A percentile compares a stretch with the other conserved stretches of the same genome.
Evolutionary conservation across 2,797 vertebrate species (phyloP).

Genomic region (Falco peregrinus): DNA sequence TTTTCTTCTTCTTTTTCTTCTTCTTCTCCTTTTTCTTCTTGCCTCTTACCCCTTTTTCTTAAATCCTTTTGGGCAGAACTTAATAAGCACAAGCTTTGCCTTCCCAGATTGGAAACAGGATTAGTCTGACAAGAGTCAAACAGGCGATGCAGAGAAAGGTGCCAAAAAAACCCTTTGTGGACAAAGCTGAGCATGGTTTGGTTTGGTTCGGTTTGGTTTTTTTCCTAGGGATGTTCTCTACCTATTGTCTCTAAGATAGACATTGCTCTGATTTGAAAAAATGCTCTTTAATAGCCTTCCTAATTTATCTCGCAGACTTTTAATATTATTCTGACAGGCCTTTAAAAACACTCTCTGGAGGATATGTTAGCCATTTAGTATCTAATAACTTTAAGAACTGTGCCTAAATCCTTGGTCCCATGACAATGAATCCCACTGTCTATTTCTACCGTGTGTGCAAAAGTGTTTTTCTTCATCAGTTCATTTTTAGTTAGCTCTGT

Average conservation of each 20-base stretch:
- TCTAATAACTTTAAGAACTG: not conserved
- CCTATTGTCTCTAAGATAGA: not conserved
- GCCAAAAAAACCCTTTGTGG: rapidly evolving
- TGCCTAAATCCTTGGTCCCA: not conserved
- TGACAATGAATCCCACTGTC: not conserved
- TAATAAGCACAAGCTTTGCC: not conserved
- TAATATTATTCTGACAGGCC: not conserved
- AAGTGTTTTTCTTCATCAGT: not conserved
- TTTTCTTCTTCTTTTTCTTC: not conserved
- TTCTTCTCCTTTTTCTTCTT: not conserved
- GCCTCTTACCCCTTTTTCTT: not conserved
- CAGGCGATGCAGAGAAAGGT: not conserved
- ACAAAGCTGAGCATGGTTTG: not conserved
- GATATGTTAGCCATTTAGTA: not conserved
- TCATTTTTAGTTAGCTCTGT: not conserved
- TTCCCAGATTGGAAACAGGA: not conserved
- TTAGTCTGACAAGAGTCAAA: not conserved
- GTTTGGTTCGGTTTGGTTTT: rapidly evolving
- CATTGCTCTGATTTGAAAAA: not conserved
- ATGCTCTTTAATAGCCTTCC: not conserved
- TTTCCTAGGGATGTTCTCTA: not conserved
- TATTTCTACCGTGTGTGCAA: not conserved
- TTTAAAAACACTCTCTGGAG: not conserved
- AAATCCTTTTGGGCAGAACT: not conserved
- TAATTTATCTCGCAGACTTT: not conserved